phyloP scores from a whole-genome alignment of 1,140 invertebrate species.

The Mactra quadrangularis region DNA sequence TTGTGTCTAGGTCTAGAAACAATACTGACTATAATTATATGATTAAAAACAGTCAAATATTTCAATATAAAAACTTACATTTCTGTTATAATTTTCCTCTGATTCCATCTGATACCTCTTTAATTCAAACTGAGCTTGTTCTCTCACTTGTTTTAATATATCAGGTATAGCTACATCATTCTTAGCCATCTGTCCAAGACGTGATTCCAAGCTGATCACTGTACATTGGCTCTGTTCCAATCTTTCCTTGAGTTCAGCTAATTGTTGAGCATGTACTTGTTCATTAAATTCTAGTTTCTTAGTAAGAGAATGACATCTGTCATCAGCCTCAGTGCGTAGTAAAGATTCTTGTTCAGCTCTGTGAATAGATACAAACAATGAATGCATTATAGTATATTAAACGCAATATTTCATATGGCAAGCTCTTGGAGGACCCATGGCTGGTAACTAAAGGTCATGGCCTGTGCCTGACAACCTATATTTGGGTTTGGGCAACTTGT shows the following conservation, averaged over 20 bases:
- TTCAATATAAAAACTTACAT: slow-evolving; percentile 69
- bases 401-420: no score
- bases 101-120: slow-evolving; percentile 72
- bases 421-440: no score
- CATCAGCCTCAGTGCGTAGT: slow-evolving; percentile 68
- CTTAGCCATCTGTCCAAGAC: slow-evolving; percentile 64
- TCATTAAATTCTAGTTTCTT: slow-evolving; percentile 75
- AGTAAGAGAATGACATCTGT: slow-evolving; percentile 67
- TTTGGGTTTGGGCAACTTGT: no score
- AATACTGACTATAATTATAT: no score
- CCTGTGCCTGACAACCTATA: no score
- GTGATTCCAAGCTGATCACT: slow-evolving; percentile 73
- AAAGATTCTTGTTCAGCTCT: slow-evolving; percentile 75
- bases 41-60: no score
- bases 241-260: slow-evolving; percentile 65
- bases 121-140: slow-evolving; percentile 72
- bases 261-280: slow-evolving; percentile 67
- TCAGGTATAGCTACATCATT: slow-evolving; percentile 69
- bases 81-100: slow-evolving; percentile 71
- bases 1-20: no score
- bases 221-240: slow-evolving; percentile 67
- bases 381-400: no score
- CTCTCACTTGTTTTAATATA: slow-evolving; percentile 71
- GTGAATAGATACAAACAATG: no score
- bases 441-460: no score